phyloP scores from a whole-genome alignment of 2,113 vertebrate species.

The Phrynosoma blainvillii region DNA sequence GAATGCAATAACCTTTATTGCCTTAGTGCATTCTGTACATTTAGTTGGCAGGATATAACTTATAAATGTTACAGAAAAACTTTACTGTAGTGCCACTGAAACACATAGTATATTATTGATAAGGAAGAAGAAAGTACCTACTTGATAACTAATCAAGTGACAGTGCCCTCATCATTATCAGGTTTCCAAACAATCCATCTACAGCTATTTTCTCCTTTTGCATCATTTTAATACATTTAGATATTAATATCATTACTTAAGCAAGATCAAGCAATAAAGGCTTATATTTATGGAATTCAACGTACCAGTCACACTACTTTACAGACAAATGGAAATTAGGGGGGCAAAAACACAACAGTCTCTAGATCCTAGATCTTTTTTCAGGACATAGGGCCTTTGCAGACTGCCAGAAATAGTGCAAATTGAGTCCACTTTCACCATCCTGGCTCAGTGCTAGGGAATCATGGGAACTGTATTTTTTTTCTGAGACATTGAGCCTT shows the following conservation, averaged over 20 bases:
- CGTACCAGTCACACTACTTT: background rate
- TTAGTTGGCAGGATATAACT: background rate
- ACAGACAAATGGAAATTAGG: background rate
- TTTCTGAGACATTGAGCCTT: no score
- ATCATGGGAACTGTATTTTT: no score
- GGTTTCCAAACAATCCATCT: background rate
- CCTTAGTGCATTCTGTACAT: background rate
- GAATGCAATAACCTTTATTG: background rate
- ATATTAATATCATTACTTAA: background rate
- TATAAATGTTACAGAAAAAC: background rate
- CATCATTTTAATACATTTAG: background rate
- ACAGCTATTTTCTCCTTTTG: no score
- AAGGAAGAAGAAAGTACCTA: background rate
- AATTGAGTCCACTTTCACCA: no score
- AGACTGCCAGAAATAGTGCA: no score
- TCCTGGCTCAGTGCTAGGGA: no score
- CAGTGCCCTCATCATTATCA: background rate
- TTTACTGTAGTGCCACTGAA: background rate
- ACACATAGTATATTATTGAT: background rate
- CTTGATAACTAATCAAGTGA: background rate
- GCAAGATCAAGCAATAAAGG: background rate
- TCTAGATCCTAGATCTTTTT: background rate
- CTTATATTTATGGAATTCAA: constrained; percentile 2
- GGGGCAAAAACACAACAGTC: background rate
- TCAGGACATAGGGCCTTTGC: background rate